phyloP scores from a whole-genome alignment of 2,888 invertebrate genomes.

The Electrophaes corylata region DNA sequence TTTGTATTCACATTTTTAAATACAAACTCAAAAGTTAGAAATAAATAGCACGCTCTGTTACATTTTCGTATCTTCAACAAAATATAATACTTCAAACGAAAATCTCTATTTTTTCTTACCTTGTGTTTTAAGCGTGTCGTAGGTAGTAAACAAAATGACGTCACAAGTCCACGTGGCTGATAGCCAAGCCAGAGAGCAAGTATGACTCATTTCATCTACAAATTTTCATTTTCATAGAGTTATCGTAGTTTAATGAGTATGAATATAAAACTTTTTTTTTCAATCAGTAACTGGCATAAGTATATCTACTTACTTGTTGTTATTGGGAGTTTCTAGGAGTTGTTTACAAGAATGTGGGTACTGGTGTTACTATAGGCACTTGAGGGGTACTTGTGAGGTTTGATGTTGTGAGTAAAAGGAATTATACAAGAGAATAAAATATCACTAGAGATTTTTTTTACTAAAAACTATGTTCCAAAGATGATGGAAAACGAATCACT shows the following conservation, averaged over 20 bases:
- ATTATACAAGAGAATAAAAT: too few species aligned
- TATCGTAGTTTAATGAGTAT: neutral
- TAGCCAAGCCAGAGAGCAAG: constrained; percentile 18
- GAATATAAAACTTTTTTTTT: too few species aligned
- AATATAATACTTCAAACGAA: constrained; percentile 11
- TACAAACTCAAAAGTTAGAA: neutral
- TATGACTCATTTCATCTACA: constrained; percentile 17
- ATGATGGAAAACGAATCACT: too few species aligned
- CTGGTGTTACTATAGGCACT: too few species aligned
- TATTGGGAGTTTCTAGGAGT: too few species aligned
- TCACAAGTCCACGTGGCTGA: constrained; percentile 27
- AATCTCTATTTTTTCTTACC: neutral
- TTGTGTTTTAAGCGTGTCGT: constrained; percentile 25
- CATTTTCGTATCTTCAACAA: constrained; percentile 2
- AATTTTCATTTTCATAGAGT: neutral
- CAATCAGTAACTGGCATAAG: too few species aligned
- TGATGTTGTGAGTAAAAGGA: too few species aligned
- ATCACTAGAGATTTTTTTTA: too few species aligned
- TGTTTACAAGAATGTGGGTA: too few species aligned
- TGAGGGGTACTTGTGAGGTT: too few species aligned
- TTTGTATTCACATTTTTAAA: neutral
- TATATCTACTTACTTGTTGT: too few species aligned
- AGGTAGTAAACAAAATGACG: constrained; percentile 41
- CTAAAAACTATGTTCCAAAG: too few species aligned
- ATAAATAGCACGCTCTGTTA: neutral